Conservation (phyloP, 2,888 invertebrate genomes). For the Copidosoma aretas region DNA sequence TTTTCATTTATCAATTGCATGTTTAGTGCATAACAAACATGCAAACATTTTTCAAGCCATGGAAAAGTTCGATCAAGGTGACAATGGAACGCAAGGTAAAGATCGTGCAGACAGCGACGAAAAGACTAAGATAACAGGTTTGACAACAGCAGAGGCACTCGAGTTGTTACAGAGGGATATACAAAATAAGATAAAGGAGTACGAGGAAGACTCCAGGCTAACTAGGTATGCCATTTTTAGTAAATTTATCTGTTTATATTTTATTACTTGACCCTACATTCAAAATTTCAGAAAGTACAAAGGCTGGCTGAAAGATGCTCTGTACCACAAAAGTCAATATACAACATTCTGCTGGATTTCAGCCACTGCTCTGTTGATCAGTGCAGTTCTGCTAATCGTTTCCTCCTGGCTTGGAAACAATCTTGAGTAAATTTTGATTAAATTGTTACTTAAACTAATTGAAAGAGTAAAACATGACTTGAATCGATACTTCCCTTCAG, state of each 20-base stretch:
- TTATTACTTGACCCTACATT: constrained; percentile 6
- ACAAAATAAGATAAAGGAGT: constrained; percentile 69
- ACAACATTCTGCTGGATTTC: constrained; percentile 75
- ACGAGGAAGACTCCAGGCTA: constrained; percentile 68
- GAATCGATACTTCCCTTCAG: constrained; percentile 22
- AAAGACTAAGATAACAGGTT: constrained; percentile 60
- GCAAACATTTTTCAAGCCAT: constrained; percentile 15
- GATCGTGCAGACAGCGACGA: constrained; percentile 21
- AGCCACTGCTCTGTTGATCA: constrained; percentile 66
- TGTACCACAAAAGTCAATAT: constrained; percentile 67
- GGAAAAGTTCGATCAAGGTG: constrained; percentile 24
- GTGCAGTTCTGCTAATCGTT: constrained; percentile 65
- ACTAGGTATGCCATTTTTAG: constrained; percentile 61
- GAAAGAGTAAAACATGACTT: background rate
- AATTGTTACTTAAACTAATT: background rate
- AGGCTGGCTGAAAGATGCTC: constrained; percentile 65
- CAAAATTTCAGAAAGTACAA: constrained; percentile 61
- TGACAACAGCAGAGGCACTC: constrained; percentile 74
- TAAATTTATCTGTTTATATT: constrained; percentile 6
- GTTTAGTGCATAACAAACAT: no score
- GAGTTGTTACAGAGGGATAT: constrained; percentile 76
- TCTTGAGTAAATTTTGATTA: constrained; percentile 34
- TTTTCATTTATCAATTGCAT: no score
- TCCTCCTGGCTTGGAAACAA: constrained; percentile 57
- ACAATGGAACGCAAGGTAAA: background rate